Conservation (phyloP, 2,113 vertebrate species). For the Spermophilus dauricus region DNA sequence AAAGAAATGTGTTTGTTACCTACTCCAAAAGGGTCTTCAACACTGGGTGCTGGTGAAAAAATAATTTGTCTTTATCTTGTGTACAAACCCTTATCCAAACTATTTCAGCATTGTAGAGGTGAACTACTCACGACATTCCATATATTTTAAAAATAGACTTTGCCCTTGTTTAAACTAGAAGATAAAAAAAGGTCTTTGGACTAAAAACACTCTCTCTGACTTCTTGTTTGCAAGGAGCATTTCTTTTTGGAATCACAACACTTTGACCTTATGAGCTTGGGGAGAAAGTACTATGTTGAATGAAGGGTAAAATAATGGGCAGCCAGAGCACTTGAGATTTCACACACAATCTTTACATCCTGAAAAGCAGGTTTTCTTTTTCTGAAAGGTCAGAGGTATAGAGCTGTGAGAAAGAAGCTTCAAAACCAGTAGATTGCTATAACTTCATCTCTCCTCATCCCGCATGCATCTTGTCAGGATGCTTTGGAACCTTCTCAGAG, state of each 20-base stretch:
- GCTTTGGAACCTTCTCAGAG: neutral
- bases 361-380: neutral
- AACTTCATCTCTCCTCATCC: neutral
- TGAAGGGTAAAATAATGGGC: neutral
- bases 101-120: no score
- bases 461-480: accelerated
- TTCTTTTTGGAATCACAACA: conserved; percentile 14
- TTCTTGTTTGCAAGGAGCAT: conserved; percentile 14
- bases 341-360: neutral
- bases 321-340: neutral
- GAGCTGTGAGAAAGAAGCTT: neutral
- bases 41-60: neutral
- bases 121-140: neutral
- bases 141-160: neutral
- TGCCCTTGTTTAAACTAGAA: neutral
- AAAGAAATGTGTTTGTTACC: neutral
- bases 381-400: neutral
- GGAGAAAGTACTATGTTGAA: neutral
- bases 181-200: neutral
- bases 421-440: accelerated
- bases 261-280: neutral
- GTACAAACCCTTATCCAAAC: no score
- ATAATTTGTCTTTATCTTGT: neutral
- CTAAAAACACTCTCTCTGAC: neutral
- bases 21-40: neutral